A percentile compares a stretch with the other conserved stretches of the same genome.
Evolutionary conservation across 2,888 invertebrate species (phyloP).

Genomic region (Euzophera pinguis): DNA sequence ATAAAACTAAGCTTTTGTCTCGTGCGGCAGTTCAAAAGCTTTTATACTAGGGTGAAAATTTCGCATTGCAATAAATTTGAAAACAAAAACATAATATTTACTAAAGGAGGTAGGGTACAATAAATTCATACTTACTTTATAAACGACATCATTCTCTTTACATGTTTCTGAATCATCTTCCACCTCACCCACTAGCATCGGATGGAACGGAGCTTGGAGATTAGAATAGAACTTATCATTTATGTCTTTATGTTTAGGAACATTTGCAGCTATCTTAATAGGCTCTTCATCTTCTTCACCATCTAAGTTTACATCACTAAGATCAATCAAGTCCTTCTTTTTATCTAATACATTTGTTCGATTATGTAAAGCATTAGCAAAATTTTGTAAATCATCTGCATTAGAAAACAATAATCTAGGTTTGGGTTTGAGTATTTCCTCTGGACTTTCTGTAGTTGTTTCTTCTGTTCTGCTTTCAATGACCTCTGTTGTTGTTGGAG

Average conservation of each 20-base stretch:
- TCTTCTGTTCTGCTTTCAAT: conserved; percentile 32
- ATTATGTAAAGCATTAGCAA: conserved; percentile 65
- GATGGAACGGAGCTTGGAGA: conserved; percentile 61
- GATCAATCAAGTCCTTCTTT: conserved; percentile 72
- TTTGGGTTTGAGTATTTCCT: conserved; percentile 43
- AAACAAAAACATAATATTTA: too few relatives aligned
- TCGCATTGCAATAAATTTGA: too few relatives aligned
- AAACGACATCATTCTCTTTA: conserved; percentile 66
- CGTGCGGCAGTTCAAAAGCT: too few relatives aligned
- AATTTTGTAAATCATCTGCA: conserved; percentile 66
- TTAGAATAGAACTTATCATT: conserved; percentile 66
- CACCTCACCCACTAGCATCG: conserved; percentile 43
- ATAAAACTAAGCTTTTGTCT: too few relatives aligned
- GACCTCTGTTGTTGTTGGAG: conserved; percentile 29
- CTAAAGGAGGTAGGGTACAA: too few relatives aligned
- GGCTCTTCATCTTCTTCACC: conserved; percentile 77
- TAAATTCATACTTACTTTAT: conserved; percentile 59
- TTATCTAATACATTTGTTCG: conserved; percentile 41
- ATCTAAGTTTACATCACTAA: conserved; percentile 90
- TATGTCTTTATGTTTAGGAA: conserved; percentile 44
- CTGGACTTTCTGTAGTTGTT: conserved; percentile 29
- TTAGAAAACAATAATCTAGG: conserved; percentile 60
- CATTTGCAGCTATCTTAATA: conserved; percentile 27
- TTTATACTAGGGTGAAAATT: too few relatives aligned
- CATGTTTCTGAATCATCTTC: conserved; percentile 58